Evolutionary conservation across 92 coral and sea anemone genomes (phyloP), one percentile per base, ranked within the genome.

Genomic region (Zoanthus gigantus): DNA sequence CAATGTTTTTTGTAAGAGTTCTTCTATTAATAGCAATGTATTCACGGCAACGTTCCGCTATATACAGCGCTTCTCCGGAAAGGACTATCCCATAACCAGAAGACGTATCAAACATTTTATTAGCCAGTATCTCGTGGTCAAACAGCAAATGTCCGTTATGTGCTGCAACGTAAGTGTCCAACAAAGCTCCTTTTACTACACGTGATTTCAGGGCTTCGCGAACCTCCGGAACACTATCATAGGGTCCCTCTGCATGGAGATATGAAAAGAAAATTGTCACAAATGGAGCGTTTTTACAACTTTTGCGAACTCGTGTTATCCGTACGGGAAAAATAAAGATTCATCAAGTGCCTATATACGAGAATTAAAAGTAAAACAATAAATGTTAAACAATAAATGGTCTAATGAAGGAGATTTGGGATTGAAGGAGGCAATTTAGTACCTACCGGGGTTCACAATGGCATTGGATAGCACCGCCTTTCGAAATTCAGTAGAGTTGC

Each of bases 1-100:
- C 69, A 13, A 86, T 58, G 44, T 72, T 54, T 11, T 53, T 53
- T 15, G 42, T 44, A 2, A 90, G 80, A 6, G 45, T 7, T 47
- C 63, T 48, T 0, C 10, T 54, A 61, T 90, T 86, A 4, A 78
- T 18, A 52, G 52, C 65, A 69, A 86, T 52, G 83, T 90, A 90
- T 42, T 86, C 90, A 6, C 86, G 79, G 15, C 90, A 90, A 5
- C 93, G 83, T 6, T 74, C 78, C 61, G 79, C 90, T 8, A 90
- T 65, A 67, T 78, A 78, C 2, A 80, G 61, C 29, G 84, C 93
- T 11, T 67, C 86, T 44, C 93, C 93, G 69, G 93, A 90, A 60
- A 90, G 87, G n/a, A 86, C 93, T 3, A 90, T 88, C 72, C 93
- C 93, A 69, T 90, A 90, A 52, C 93, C 93, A 86, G 88, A 79